These are phyloP conservation scores for Otocyon megalotis DNA, from an alignment of 2,113 vertebrate species.

Conservation along the genomic window DNA sequence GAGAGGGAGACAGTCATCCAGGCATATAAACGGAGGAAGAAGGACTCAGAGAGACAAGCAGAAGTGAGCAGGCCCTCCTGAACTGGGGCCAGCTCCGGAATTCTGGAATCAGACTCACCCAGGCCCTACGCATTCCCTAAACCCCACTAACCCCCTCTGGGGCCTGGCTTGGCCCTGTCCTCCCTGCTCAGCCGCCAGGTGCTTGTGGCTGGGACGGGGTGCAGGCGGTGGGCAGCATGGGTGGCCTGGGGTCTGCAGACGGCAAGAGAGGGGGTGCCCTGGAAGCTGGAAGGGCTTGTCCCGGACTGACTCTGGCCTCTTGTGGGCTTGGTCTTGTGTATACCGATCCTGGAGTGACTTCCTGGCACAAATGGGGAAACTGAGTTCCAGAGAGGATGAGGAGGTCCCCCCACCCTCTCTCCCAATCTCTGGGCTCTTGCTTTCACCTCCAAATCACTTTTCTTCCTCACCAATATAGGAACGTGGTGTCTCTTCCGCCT, in stretches of 20 bases:
- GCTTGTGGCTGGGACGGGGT: too few species aligned
- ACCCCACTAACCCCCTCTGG: fast-evolving
- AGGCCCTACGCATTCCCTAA: fast-evolving
- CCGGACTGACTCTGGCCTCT: fast-evolving
- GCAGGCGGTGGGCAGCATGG: fast-evolving
- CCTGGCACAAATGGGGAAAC: not conserved
- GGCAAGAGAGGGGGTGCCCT: not conserved
- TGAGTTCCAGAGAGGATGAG: not conserved
- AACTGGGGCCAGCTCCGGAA: not conserved
- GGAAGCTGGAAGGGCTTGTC: not conserved
- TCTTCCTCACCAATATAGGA: not conserved
- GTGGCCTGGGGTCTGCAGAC: fast-evolving
- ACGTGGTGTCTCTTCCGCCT: fast-evolving
- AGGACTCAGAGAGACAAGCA: fast-evolving
- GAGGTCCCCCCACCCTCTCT: not conserved
- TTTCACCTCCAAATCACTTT: not conserved
- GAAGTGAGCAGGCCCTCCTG: not conserved
- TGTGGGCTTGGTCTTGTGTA: not conserved
- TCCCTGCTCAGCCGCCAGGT: fast-evolving
- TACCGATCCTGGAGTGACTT: not conserved
- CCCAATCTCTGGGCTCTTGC: not conserved
- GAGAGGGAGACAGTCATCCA: fast-evolving
- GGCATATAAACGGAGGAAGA: not conserved
- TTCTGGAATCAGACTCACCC: not conserved
- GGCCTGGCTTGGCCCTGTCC: fast-evolving